Evolutionary conservation across 2,113 vertebrate species (phyloP), one percentile per base, ranked within the genome.

Genomic region (Notarius quadriscutis): DNA sequence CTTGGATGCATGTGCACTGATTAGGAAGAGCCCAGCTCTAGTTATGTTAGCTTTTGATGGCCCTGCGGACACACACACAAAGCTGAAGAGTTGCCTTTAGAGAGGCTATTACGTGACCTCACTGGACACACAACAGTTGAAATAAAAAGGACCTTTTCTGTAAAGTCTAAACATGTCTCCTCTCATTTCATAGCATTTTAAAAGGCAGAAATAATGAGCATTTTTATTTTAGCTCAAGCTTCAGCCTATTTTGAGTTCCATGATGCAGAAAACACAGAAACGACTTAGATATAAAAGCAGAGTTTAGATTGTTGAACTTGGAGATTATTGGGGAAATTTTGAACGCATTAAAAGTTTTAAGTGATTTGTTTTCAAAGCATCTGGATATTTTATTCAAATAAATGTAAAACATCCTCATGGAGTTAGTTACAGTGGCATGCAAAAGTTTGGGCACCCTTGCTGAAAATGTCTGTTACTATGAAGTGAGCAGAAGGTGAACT

Each of bases 21-120:
- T 95, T 95, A 94, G 94, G 94, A 93, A 95, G 93, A 94, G 93
- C 94, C 92, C 93, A 95, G 96, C 96, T 18, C 60, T 75, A 48
- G 88, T 77, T 27, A n/a, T 84, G 57, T 81, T 85, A 89, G 81
- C 83, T 87, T 88, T 57, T 63, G 86, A 57, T 84, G 83, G 75
- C 27, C 62, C 62, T 63, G 82, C 72, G 41, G 72, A 75, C 84
- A 84, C 84, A 87, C 83, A 85, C 88, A 75, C 34, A 7, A 6
- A 89, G 34, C 83, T 86, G 85, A 87, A 87, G 86, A 87, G 25
- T 25, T 10, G 81, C 88, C 83, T 78, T 81, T 89, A 78, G 30
- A 77, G 80, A 84, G 77, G 58, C 86, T 62, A 81, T 62, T 48
- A 67, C 74, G 77, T 89, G 83, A 85, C 83, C 86, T 85, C 58